Conservation (phyloP, 2,797 vertebrate genomes). For the Simalia tracyae region DNA sequence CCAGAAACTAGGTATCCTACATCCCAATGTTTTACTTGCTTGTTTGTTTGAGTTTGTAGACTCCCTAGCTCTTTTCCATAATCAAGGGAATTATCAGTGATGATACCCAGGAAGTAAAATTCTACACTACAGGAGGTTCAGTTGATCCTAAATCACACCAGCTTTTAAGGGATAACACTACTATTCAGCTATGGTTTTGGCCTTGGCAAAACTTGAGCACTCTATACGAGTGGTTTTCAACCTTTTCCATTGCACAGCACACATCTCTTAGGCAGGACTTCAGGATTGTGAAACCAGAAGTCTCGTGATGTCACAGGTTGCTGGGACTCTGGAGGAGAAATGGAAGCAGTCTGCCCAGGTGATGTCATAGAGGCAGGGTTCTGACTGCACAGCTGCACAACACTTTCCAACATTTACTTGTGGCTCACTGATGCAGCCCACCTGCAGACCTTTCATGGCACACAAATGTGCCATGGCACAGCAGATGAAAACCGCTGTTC, state of each 20-base stretch:
- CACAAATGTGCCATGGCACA: neutral
- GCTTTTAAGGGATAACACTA: too few relatives aligned
- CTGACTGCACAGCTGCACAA: too few relatives aligned
- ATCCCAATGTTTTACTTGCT: neutral
- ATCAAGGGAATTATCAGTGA: neutral
- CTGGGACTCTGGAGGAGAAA: neutral
- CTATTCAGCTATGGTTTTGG: neutral
- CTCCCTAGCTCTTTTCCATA: neutral
- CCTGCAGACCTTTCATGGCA: neutral
- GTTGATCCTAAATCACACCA: neutral
- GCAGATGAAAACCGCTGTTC: neutral
- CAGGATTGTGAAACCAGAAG: neutral
- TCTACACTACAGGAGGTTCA: too few relatives aligned
- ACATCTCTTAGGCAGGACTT: neutral
- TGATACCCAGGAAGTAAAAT: neutral
- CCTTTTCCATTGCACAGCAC: neutral
- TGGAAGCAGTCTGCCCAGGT: neutral
- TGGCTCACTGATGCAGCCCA: neutral
- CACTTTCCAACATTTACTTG: too few relatives aligned
- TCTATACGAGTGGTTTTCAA: neutral
- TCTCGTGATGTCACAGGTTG: neutral
- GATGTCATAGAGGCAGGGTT: neutral
- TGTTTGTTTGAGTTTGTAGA: neutral
- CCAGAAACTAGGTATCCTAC: neutral
- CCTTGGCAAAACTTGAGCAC: too few relatives aligned